Percentiles rank a stretch among this genome's conserved stretches.
Conservation (phyloP, 2,888 invertebrate genomes). For the Folsomia candida region DNA sequence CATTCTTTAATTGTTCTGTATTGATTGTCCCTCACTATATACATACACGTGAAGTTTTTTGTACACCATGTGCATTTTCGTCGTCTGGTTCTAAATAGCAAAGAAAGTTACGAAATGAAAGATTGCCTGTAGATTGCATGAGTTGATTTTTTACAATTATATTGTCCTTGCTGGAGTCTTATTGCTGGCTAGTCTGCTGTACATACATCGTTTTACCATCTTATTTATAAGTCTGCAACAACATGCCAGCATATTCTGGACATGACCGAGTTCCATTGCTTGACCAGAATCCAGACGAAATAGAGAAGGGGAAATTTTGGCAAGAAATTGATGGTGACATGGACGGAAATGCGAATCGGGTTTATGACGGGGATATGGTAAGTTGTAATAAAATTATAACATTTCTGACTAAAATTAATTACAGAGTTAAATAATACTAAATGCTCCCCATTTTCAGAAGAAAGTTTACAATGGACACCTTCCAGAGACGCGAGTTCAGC, state of each 20-base stretch:
- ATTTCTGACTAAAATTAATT: too few relatives aligned
- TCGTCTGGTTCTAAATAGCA: too few relatives aligned
- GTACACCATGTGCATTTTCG: background rate
- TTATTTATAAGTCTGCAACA: too few relatives aligned
- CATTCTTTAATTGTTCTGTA: background rate
- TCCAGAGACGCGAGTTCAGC: slow-evolving; percentile 29
- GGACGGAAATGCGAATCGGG: slow-evolving; percentile 10
- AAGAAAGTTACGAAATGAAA: too few relatives aligned
- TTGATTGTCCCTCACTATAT: background rate
- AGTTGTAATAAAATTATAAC: too few relatives aligned
- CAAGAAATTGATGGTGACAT: background rate
- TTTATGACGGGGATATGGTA: slow-evolving; percentile 2
- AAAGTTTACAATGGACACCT: background rate
- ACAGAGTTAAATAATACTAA: background rate
- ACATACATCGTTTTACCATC: too few relatives aligned
- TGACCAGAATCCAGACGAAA: background rate
- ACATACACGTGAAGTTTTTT: background rate
- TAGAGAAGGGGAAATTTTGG: background rate
- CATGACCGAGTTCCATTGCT: slow-evolving; percentile 7
- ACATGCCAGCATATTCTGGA: background rate
- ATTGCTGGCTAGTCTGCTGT: too few relatives aligned
- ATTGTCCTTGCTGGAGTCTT: too few relatives aligned
- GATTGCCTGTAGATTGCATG: too few relatives aligned
- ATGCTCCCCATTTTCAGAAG: background rate
- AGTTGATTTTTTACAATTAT: too few relatives aligned